Base-by-base conservation (phyloP, 2,797 vertebrate genomes). In the Periophthalmus magnuspinnatus region DNA sequence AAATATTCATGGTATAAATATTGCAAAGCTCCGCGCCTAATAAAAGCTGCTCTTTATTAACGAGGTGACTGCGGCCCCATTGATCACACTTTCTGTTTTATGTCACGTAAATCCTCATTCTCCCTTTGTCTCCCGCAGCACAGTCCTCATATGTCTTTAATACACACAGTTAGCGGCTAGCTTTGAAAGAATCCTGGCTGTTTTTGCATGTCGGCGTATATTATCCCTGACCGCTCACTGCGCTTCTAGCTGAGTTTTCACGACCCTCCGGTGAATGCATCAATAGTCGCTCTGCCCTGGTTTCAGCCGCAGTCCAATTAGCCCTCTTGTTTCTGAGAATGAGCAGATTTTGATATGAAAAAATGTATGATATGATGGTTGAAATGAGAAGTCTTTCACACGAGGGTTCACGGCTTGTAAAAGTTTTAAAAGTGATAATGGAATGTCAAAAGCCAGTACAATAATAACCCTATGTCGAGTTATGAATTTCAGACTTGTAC, bases 11-110 rank as follows among this genome's bases (percentile, higher is more conserved):
- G 86, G 72, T 81, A 92, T 93, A 90, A 93, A 93, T 93, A 91
- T 92, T 92, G 86, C 88, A 93, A 78, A 67, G 76, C 87, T 78
- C 79, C 65, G 80, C 76, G 58, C 89, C 91, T 92, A 91, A 93
- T 92, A 92, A 94, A 93, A 94, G 92, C 72, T 81, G 79, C 83
- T 90, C 91, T 91, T 93, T 92, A 93, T 93, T 93, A 93, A 92
- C 81, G 86, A 89, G 84, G 86, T 87, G 88, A 90, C 83, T 71
- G 88, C 87, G 81, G 81, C 83, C 76, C 81, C 91, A 91, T 93
- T 93, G 91, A 94, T 94, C 93, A 93, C 81, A 73, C 70, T 89
- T 91, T 93, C 91, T 86, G 89, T 92, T 93, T 93, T 82, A 92
- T 92, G 84, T 84, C 86, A 77, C 69, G 69, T 85, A 86, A 79